These are phyloP conservation scores for Craniophora ligustri DNA, from an alignment of 2,888 invertebrate species.

Conservation along the genomic window DNA sequence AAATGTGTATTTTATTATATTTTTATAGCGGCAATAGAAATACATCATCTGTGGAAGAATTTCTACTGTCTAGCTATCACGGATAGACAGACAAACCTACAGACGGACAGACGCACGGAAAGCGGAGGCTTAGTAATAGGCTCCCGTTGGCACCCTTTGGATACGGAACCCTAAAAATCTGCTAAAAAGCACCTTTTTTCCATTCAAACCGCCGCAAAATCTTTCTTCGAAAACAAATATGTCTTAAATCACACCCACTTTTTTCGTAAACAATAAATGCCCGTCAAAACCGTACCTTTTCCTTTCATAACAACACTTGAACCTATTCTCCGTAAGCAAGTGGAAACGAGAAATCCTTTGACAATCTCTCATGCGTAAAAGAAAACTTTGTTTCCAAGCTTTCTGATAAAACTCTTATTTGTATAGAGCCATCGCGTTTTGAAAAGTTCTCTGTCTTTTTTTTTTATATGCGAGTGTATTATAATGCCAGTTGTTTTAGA, in stretches of 20 bases:
- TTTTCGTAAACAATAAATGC: constrained; percentile 7
- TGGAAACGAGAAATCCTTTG: constrained; percentile 16
- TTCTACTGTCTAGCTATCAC: no score
- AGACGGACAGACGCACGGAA: no score
- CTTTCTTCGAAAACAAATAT: not conserved
- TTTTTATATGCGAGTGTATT: not conserved
- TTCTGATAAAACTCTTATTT: constrained; percentile 28
- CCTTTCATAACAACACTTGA: constrained; percentile 20
- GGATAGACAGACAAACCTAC: no score
- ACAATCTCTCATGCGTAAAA: constrained; percentile 10
- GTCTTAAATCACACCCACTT: constrained; percentile 1
- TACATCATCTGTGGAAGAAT: no score
- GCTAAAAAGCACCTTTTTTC: no score
- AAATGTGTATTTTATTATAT: no score
- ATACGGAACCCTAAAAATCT: no score
- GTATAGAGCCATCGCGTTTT: constrained; percentile 29
- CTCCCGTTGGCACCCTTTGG: no score
- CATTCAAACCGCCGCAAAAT: not conserved
- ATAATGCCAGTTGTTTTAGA: no score
- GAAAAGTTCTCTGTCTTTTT: constrained; percentile 17
- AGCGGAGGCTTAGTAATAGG: no score
- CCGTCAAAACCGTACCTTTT: constrained; percentile 3
- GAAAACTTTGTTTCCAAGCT: constrained; percentile 26
- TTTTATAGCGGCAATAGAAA: no score
- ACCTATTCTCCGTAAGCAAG: constrained; percentile 15